A percentile compares a stretch with the other conserved stretches of the same genome.
These are phyloP conservation scores for Conger conger DNA, from an alignment of 2,113 vertebrate species.

Conservation along the genomic window DNA sequence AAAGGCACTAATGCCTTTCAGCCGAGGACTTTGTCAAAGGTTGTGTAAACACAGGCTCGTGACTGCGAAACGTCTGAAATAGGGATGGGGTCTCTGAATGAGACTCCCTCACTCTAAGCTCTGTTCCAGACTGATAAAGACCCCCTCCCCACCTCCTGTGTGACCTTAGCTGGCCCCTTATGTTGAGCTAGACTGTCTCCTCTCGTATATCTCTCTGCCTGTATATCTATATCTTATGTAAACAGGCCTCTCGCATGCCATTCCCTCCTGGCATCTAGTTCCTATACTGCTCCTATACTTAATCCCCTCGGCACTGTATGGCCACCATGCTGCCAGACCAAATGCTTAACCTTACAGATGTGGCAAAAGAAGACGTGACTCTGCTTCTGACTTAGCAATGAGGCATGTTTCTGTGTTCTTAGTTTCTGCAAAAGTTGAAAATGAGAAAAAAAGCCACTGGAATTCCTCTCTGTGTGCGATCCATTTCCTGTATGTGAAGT, in stretches of 20 bases:
- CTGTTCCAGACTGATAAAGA: neutral
- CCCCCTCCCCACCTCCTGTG: neutral
- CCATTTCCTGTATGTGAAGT: neutral
- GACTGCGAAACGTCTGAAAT: neutral
- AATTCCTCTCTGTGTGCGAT: neutral
- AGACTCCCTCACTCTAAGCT: neutral
- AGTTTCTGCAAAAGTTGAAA: neutral
- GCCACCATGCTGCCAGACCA: neutral
- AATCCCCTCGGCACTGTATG: neutral
- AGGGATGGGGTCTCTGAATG: neutral
- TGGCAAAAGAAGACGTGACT: neutral
- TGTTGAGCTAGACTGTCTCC: neutral
- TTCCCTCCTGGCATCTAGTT: neutral
- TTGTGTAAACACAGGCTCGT: constrained; percentile 13
- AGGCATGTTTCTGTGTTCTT: neutral
- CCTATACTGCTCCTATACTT: neutral
- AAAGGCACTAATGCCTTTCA: no score
- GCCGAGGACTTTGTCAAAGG: neutral
- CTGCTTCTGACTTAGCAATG: neutral
- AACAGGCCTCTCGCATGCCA: neutral
- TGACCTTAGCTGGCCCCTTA: neutral
- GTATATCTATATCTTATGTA: neutral
- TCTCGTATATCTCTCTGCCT: no score
- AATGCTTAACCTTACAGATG: constrained; percentile 4
- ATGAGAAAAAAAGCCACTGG: neutral